A percentile compares a stretch with the other conserved stretches of the same genome.
Evolutionary conservation across 2,113 vertebrate genomes (phyloP).

Genomic region (Charadrius vociferus): DNA sequence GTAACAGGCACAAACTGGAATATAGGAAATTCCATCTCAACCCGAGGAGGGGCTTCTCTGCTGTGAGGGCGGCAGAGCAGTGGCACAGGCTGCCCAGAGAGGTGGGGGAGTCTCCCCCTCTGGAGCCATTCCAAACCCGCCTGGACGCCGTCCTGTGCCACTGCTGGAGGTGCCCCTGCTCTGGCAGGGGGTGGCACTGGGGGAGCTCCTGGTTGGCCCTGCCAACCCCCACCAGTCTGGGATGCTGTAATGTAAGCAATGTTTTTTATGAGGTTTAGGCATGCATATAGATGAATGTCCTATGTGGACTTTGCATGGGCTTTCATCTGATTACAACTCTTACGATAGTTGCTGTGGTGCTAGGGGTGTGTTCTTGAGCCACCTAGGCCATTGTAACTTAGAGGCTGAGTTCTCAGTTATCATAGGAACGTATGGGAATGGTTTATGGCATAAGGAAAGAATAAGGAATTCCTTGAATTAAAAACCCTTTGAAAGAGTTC

Average conservation of each 20-base stretch:
- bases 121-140: too few relatives aligned
- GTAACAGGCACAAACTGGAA: too few relatives aligned
- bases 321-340: neutral
- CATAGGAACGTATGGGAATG: neutral
- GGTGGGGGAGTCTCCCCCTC: too few relatives aligned
- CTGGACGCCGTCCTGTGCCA: too few relatives aligned
- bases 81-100: too few relatives aligned
- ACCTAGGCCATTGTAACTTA: neutral
- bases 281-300: neutral
- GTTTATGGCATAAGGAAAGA: neutral
- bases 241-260: neutral
- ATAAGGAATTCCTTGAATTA: neutral
- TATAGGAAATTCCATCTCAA: too few relatives aligned
- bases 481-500: neutral
- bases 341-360: neutral
- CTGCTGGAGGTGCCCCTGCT: too few relatives aligned
- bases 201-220: too few relatives aligned
- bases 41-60: too few relatives aligned
- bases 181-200: too few relatives aligned
- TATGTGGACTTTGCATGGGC: neutral
- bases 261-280: neutral
- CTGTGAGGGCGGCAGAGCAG: too few relatives aligned
- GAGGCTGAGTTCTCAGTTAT: neutral
- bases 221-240: too few relatives aligned
- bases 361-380: neutral